Evolutionary conservation across 2,113 vertebrate genomes (phyloP).

Genomic region (Lota lota): DNA sequence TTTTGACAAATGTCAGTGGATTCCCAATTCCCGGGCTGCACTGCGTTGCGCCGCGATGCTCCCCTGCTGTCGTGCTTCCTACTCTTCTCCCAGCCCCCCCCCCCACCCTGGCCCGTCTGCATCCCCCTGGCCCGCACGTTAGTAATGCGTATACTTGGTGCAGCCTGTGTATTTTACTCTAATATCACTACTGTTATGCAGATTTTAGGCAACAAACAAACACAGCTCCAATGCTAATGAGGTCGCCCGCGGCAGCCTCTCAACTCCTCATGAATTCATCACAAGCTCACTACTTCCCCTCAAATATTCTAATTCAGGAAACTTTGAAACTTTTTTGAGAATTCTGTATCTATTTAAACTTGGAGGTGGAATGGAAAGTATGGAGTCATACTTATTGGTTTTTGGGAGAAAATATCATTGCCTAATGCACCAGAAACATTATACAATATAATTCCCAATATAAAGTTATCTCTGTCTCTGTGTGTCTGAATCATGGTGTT

Average conservation of each 20-base stretch:
- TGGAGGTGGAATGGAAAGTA: no score
- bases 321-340: constrained; percentile 40
- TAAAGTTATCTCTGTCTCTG: no score
- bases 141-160: background rate
- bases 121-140: background rate
- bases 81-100: constrained; percentile 17
- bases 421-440: no score
- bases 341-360: background rate
- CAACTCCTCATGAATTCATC: constrained; percentile 62
- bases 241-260: constrained; percentile 54
- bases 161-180: background rate
- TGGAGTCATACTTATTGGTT: no score
- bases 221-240: constrained; percentile 41
- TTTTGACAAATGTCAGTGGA: constrained; percentile 27
- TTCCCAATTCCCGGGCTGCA: constrained; percentile 41
- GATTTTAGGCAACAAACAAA: constrained; percentile 23
- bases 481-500: no score
- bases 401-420: no score
- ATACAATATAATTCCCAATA: no score
- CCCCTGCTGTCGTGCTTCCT: constrained; percentile 23
- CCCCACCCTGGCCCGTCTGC: background rate
- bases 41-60: constrained; percentile 26
- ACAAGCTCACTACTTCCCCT: constrained; percentile 19
- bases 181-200: background rate
- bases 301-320: constrained; percentile 33